A percentile compares a stretch with the other conserved stretches of the same genome.
These are phyloP conservation scores for Agonopterix arenella DNA, from an alignment of 2,888 invertebrate genomes.

Conservation along the genomic window DNA sequence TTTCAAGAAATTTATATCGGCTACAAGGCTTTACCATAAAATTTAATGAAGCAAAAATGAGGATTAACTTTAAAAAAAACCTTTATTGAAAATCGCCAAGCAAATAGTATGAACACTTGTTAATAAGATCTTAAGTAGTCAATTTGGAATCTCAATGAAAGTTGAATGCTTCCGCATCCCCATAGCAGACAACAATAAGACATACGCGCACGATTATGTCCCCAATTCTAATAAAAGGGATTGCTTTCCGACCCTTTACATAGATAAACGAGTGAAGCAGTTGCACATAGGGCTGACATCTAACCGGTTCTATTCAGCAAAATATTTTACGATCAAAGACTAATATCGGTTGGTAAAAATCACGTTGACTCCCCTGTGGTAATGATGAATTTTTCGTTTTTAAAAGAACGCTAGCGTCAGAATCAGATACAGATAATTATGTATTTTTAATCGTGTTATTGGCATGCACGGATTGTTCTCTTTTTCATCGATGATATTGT, in stretches of 20 bases:
- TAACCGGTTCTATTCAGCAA: background rate
- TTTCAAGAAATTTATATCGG: background rate
- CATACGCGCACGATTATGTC: slow-evolving; percentile 59
- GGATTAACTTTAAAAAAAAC: background rate
- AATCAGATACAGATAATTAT: too few species aligned
- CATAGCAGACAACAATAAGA: slow-evolving; percentile 56
- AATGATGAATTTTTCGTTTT: too few species aligned
- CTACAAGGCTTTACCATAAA: background rate
- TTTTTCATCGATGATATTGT: too few species aligned
- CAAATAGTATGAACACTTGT: slow-evolving; percentile 12
- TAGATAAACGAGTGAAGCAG: slow-evolving; percentile 62
- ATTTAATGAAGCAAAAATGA: background rate
- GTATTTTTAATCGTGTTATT: too few species aligned
- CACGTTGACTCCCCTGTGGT: too few species aligned
- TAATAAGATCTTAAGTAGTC: slow-evolving; percentile 39
- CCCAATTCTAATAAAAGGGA: slow-evolving; percentile 65
- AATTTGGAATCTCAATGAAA: slow-evolving; percentile 46
- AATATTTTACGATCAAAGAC: too few species aligned
- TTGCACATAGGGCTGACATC: slow-evolving; percentile 22
- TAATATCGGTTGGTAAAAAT: too few species aligned
- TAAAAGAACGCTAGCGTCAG: too few species aligned
- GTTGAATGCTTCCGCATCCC: slow-evolving; percentile 39
- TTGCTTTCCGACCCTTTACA: slow-evolving; percentile 63
- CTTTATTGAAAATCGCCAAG: background rate
- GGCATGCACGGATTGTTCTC: too few species aligned